These are phyloP conservation scores for Bucco capensis DNA, from an alignment of 2,113 vertebrate genomes.

Conservation along the genomic window DNA sequence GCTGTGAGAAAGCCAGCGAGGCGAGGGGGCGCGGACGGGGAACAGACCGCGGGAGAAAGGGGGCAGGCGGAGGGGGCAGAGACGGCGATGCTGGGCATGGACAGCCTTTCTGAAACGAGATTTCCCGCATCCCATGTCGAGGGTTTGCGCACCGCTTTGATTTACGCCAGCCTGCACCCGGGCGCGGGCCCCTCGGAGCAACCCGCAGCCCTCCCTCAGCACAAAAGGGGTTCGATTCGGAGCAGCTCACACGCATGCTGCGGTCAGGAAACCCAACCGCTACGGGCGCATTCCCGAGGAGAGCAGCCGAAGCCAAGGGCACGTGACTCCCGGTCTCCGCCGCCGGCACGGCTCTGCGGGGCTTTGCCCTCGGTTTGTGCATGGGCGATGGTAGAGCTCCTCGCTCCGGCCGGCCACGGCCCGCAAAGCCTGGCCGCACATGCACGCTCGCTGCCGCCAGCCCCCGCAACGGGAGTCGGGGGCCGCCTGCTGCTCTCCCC, in stretches of 20 bases:
- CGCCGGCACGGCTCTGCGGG: neutral
- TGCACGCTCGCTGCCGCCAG: neutral
- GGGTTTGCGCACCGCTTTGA: neutral
- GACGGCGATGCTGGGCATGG: neutral
- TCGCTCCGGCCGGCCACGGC: neutral
- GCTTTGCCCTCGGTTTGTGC: neutral
- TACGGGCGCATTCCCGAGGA: neutral
- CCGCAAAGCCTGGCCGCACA: neutral
- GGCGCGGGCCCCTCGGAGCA: neutral
- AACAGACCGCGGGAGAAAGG: neutral
- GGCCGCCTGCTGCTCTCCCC: neutral
- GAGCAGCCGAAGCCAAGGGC: neutral
- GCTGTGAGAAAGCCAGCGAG: conserved; percentile 37
- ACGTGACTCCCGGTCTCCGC: neutral
- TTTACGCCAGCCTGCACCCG: neutral
- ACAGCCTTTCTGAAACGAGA: neutral
- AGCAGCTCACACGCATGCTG: neutral
- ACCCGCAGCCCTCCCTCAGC: neutral
- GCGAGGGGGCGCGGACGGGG: neutral
- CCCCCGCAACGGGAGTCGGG: neutral
- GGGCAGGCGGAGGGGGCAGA: neutral
- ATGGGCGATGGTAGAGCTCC: neutral
- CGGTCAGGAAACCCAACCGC: neutral
- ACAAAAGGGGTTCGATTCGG: neutral
- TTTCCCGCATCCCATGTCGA: neutral